These are phyloP conservation scores for Choristoneura rosaceana DNA, from an alignment of 2,888 invertebrate genomes.

Conservation along the genomic window DNA sequence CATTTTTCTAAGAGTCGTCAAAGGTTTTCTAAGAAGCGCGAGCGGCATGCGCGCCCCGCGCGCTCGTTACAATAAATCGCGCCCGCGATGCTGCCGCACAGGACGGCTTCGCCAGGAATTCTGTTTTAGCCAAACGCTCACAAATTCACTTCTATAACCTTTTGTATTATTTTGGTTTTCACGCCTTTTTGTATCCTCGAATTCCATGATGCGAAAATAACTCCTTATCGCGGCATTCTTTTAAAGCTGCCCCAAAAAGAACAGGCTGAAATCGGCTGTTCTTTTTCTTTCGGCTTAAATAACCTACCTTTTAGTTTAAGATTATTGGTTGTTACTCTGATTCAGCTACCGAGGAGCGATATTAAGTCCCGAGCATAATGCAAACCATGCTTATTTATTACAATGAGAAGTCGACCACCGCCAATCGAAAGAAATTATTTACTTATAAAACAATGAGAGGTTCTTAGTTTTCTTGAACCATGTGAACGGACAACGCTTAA, in stretches of 20 bases:
- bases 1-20: slow-evolving; percentile 76
- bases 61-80: slow-evolving; percentile 83
- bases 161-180: slow-evolving; percentile 85
- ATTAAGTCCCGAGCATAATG: not conserved
- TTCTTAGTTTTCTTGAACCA: slow-evolving; percentile 6
- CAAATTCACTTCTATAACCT: slow-evolving; percentile 84
- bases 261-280: slow-evolving; percentile 67
- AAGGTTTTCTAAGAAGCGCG: slow-evolving; percentile 76
- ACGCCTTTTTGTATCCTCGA: slow-evolving; percentile 82
- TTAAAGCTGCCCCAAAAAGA: slow-evolving; percentile 81
- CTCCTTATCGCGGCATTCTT: slow-evolving; percentile 84
- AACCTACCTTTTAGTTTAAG: slow-evolving; percentile 61
- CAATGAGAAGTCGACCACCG: not conserved
- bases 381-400: not conserved
- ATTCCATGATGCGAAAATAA: slow-evolving; percentile 84
- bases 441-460: slow-evolving; percentile 3
- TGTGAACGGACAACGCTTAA: slow-evolving; percentile 30
- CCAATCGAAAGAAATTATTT: not conserved
- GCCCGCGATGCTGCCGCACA: slow-evolving; percentile 83
- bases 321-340: slow-evolving; percentile 65
- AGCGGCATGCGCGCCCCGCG: slow-evolving; percentile 73
- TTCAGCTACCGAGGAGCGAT: slow-evolving; percentile 57
- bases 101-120: slow-evolving; percentile 83
- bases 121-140: slow-evolving; percentile 84
- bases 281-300: slow-evolving; percentile 74